Evolutionary conservation across 2,113 vertebrate species (phyloP), one percentile per base, ranked within the genome.

Genomic region (Polyodon spathula): DNA sequence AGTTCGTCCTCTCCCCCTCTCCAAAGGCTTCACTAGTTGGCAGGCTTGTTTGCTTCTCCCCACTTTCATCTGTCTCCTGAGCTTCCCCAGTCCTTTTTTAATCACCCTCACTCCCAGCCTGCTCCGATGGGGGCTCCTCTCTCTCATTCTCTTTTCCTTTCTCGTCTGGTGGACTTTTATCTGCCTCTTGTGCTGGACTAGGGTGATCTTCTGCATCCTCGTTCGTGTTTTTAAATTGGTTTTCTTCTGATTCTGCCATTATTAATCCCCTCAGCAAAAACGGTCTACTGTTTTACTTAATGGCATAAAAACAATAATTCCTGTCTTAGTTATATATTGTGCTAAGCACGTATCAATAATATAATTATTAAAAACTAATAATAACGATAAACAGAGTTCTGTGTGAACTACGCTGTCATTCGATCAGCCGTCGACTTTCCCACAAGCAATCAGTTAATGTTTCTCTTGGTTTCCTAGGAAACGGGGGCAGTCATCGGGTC

Each of bases 391-490:
- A 27, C 1, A 27, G 27, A 27, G 27, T 3, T 27, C 27, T 1
- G 2, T 27, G 27, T 27, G 27, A 27, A 1, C 27, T 27, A 27
- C 27, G 27, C 27, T 27, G 3, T 27, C 27, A 27, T 27, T 27
- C 27, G 27, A 27, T 37, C 9, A 1, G 16, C 10, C 37, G 11
- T 6, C 42, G 14, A 12, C 16, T n/a, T 16, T 4, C 52, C 6
- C 16, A 53, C 57, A 57, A 62, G 7, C 40, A 40, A 40, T 11
- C 54, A 37, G 16, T 69, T 69, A 16, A 63, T 71, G 74, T 78
- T 68, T 76, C 6, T 74, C 60, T 70, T 4, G 43, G 80, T 86
- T 75, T 79, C 70, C 81, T 11, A 78, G 76, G 86, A 71, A 70
- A 88, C 81, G 66, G 39, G 37, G 4, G 27, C 14, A 37, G 7